Evolutionary conservation across 1,140 invertebrate genomes (phyloP).

Genomic region (Psilanteris sp.): DNA sequence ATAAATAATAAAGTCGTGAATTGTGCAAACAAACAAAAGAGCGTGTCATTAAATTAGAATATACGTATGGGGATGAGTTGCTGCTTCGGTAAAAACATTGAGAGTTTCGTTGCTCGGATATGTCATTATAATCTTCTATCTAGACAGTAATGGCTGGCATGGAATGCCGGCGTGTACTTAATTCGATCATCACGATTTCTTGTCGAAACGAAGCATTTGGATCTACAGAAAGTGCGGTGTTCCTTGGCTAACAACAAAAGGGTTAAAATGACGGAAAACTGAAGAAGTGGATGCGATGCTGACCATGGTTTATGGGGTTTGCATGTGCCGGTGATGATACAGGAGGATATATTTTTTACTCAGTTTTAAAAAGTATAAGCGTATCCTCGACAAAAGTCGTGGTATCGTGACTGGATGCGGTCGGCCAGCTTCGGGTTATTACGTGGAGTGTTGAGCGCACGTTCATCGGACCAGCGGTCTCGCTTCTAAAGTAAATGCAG

Average conservation of each 20-base stretch:
- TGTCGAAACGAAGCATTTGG: slow-evolving; percentile 10
- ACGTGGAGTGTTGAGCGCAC: slow-evolving; percentile 29
- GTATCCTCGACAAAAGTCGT: slow-evolving; percentile 41
- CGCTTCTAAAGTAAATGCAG: slow-evolving; percentile 54
- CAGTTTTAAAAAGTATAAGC: slow-evolving; percentile 18
- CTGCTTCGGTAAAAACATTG: not conserved
- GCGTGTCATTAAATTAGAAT: too few relatives aligned
- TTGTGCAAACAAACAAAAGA: too few relatives aligned
- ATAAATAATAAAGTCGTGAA: too few relatives aligned
- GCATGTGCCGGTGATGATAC: slow-evolving; percentile 4
- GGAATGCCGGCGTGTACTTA: slow-evolving; percentile 1
- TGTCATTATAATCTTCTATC: not conserved
- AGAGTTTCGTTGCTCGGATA: not conserved
- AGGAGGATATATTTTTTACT: slow-evolving; percentile 10
- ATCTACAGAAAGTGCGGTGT: not conserved
- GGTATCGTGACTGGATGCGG: slow-evolving; percentile 43
- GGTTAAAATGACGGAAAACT: not conserved
- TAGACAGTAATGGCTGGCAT: not conserved
- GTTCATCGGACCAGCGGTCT: slow-evolving; percentile 37
- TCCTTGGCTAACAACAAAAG: not conserved
- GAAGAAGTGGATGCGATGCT: not conserved
- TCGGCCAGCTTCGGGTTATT: slow-evolving; percentile 48
- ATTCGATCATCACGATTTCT: slow-evolving; percentile 5
- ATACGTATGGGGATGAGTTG: too few relatives aligned
- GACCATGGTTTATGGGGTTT: not conserved